Evolutionary conservation across 2,888 invertebrate species (phyloP), one percentile per base, ranked within the genome.

Genomic region (Dryadula phaetusa): DNA sequence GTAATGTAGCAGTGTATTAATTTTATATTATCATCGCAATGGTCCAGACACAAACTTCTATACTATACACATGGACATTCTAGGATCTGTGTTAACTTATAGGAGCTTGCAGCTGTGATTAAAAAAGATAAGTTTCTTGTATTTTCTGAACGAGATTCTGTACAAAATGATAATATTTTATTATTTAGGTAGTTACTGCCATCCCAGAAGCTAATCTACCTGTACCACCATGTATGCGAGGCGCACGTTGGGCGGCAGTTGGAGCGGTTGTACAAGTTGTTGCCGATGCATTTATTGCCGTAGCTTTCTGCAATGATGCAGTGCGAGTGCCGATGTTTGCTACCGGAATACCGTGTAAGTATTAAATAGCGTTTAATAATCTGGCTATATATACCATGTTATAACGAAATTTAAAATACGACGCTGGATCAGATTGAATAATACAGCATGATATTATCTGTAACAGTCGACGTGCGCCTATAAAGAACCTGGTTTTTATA

Each of bases 171-270:
- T 42, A 16, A 18, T 14, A 7, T 22, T 16, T 20, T 34, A 10
- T 18, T 49, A n/a, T n/a, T 0, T 64, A 92, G 92, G 92, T 92
- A 34, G 92, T 92, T 49, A 91, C 92, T n/a, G 85, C 92, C 8
- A 81, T 82, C 3, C 92, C 92, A 0, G 91, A 92, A 80, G 87
- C 92, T 1, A 88, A 77, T 61, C 79, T 85, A 0, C 90, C 91
- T 0, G 75, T 78, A 14, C 89, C 90, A 0, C 91, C 88, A 0
- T 81, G 84, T 71, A 80, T 88, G 67, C 83, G 87, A 32, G 93
- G 88, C 1, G 86, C 88, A 25, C 81, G 86, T n/a, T 87, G 82
- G 84, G 81, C 88, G 37, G 88, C 87, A 34, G 86, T 77, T 0
- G 93, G 92, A 0, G 90, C 89, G 0, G 54, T 79, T 3, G 69